Conservation (phyloP, 2,113 vertebrate genomes). For the Ammospiza caudacuta region DNA sequence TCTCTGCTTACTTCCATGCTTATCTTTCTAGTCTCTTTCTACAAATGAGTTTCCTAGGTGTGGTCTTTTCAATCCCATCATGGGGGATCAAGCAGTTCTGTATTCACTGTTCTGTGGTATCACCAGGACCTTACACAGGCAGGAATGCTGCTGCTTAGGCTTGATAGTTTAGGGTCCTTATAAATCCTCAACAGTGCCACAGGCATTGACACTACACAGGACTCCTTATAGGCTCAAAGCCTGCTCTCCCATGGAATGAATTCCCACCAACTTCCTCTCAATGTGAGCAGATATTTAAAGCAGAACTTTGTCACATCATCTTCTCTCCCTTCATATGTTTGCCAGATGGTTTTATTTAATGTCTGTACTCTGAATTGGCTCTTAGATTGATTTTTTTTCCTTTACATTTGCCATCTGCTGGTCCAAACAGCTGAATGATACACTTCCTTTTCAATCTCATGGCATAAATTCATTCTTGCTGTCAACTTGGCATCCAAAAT, state of each 20-base stretch:
- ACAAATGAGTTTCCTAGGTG: background rate
- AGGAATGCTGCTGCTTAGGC: background rate
- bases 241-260: background rate
- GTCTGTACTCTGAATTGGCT: constrained; percentile 10
- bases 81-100: background rate
- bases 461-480: constrained; percentile 25
- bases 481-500: background rate
- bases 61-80: background rate
- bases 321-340: background rate
- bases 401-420: constrained; percentile 57
- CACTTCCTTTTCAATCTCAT: constrained; percentile 5
- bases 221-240: background rate
- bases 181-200: background rate
- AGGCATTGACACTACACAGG: background rate
- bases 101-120: background rate
- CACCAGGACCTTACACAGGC: background rate
- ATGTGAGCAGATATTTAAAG: background rate
- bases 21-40: background rate
- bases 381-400: background rate
- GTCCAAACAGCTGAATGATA: constrained; percentile 36
- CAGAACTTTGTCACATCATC: background rate
- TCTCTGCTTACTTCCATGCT: background rate
- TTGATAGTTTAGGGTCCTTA: background rate
- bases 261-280: background rate
- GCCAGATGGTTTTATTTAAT: constrained; percentile 55